Evolutionary conservation across 2,797 vertebrate genomes (phyloP).

Genomic region (Cyprinodon diabolis): DNA sequence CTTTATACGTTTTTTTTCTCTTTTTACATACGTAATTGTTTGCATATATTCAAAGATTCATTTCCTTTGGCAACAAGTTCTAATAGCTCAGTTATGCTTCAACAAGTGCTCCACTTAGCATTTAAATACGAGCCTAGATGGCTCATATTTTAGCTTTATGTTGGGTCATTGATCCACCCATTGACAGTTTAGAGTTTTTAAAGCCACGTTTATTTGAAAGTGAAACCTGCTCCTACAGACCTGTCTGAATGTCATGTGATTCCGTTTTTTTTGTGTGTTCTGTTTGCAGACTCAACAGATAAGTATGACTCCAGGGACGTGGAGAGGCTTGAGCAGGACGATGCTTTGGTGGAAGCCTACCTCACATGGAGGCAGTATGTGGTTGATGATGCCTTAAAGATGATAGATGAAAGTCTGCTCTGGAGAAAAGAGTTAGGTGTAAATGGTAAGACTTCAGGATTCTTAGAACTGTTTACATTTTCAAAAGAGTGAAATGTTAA

Average conservation of each 20-base stretch:
- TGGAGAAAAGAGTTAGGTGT: constrained; percentile 93
- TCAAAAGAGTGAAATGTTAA: not conserved
- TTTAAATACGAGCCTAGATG: not conserved
- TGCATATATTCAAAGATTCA: not conserved
- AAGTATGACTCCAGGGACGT: constrained; percentile 94
- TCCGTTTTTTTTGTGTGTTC: not conserved
- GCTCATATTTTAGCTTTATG: not conserved
- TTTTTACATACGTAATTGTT: not conserved
- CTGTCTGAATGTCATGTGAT: constrained; percentile 27
- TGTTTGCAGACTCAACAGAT: constrained; percentile 84
- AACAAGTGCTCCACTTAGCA: constrained; percentile 11
- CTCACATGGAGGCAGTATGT: constrained; percentile 86
- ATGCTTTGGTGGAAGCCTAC: constrained; percentile 86
- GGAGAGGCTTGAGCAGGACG: constrained; percentile 89
- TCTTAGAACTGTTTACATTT: not conserved
- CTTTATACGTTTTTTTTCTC: not conserved
- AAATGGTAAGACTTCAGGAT: constrained; percentile 84
- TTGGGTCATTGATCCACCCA: not conserved
- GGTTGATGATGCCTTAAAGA: constrained; percentile 92
- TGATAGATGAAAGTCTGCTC: constrained; percentile 96
- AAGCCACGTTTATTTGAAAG: constrained; percentile 5
- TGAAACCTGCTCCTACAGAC: constrained; percentile 9
- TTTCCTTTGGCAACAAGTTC: constrained; percentile 5
- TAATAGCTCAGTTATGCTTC: constrained; percentile 37
- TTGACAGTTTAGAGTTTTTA: not conserved